Evolutionary conservation across 2,888 invertebrate genomes (phyloP).

Genomic region (Tupiocoris notatus): DNA sequence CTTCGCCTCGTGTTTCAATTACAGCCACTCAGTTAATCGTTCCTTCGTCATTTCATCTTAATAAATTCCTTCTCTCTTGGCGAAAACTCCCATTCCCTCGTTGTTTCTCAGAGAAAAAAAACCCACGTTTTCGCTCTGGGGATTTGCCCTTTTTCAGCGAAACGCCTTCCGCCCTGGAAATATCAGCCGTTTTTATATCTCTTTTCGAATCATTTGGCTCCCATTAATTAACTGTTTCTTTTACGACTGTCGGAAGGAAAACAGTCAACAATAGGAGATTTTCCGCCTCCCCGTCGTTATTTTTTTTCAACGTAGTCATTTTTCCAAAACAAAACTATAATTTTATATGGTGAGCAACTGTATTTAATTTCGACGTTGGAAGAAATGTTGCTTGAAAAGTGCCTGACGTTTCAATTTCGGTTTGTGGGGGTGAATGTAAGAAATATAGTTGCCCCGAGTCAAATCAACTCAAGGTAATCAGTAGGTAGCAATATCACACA

Average conservation of each 20-base stretch:
- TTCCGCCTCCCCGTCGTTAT: too few relatives aligned
- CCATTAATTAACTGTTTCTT: not conserved
- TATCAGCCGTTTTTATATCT: not conserved
- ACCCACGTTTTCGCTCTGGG: not conserved
- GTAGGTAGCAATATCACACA: too few relatives aligned
- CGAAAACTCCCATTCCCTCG: not conserved
- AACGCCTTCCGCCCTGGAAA: not conserved
- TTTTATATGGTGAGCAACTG: too few relatives aligned
- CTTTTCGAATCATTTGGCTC: not conserved
- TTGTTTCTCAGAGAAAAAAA: not conserved
- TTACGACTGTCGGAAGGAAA: not conserved
- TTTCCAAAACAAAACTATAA: too few relatives aligned
- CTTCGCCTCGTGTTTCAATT: not conserved
- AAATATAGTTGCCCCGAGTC: too few relatives aligned
- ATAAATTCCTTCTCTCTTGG: constrained; percentile 11
- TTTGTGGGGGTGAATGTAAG: too few relatives aligned
- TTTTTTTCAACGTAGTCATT: too few relatives aligned
- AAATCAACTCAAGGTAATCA: too few relatives aligned
- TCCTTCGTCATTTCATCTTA: not conserved
- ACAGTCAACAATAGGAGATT: too few relatives aligned
- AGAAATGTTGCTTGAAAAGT: too few relatives aligned
- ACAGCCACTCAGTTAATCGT: constrained; percentile 28
- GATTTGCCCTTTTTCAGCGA: not conserved
- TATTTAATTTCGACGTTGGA: too few relatives aligned
- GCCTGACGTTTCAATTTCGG: too few relatives aligned